Conservation (phyloP, 2,797 vertebrate genomes). For the Tenualosa thibaudeaui region DNA sequence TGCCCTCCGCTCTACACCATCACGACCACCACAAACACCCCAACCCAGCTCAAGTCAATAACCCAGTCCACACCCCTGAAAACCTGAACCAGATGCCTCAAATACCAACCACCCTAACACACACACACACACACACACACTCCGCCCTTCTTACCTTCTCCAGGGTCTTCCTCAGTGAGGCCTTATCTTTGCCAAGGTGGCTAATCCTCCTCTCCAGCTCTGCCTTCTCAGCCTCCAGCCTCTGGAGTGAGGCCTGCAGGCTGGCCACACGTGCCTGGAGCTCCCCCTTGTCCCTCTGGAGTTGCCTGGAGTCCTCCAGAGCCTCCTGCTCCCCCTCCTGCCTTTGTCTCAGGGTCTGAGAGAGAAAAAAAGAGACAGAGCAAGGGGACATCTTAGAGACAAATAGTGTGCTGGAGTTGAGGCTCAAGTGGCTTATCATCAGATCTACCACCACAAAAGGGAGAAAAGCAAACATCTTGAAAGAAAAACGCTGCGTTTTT, state of each 20-base stretch:
- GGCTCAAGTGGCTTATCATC: neutral
- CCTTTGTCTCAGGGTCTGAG: conserved; percentile 66
- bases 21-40: neutral
- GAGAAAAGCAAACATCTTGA: neutral
- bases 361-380: conserved; percentile 21
- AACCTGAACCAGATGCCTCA: neutral
- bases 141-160: conserved; percentile 67
- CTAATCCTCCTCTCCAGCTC: conserved; percentile 66
- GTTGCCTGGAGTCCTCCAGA: conserved; percentile 31
- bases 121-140: conserved; percentile 27
- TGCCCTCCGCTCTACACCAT: neutral
- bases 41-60: neutral
- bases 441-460: conserved; percentile 1
- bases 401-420: neutral
- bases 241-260: conserved; percentile 66
- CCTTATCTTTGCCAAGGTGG: conserved; percentile 71
- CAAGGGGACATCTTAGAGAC: neutral
- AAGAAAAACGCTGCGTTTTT: neutral
- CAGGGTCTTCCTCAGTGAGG: conserved; percentile 69
- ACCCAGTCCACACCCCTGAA: neutral
- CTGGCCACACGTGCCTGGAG: conserved; percentile 62
- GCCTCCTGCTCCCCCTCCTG: conserved; percentile 66
- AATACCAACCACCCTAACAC: neutral
- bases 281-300: conserved; percentile 62
- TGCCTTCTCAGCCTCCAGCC: conserved; percentile 66